Percentiles rank a stretch among this genome's conserved stretches.
These are phyloP conservation scores for Ictalurus furcatus DNA, from an alignment of 2,113 vertebrate genomes.

Conservation along the genomic window DNA sequence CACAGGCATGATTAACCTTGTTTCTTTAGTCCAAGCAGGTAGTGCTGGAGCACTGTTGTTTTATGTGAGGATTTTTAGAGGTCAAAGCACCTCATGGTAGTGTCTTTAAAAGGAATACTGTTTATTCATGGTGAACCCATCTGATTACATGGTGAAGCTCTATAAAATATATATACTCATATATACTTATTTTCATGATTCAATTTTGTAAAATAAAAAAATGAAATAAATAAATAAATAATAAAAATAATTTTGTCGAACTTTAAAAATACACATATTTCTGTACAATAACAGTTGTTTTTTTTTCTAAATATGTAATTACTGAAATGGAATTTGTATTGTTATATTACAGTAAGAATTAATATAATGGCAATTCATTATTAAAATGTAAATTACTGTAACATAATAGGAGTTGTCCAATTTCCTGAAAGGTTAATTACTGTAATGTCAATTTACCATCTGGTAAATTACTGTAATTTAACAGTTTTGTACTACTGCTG, in stretches of 20 bases:
- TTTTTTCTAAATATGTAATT: not conserved
- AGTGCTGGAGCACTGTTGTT: not conserved
- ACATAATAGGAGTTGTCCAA: not conserved
- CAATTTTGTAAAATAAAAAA: not conserved
- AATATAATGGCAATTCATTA: not conserved
- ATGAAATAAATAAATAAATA: not conserved
- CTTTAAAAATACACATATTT: not conserved
- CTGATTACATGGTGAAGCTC: not conserved
- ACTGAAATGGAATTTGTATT: not conserved
- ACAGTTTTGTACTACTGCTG: not conserved
- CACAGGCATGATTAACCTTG: not conserved
- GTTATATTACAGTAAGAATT: not conserved
- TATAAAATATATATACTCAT: not conserved
- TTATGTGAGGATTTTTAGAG: not conserved
- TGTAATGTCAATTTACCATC: slow-evolving; percentile 1
- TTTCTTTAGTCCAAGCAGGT: not conserved
- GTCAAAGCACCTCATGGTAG: not conserved
- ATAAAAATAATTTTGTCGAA: not conserved
- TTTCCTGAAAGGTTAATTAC: slow-evolving; percentile 19
- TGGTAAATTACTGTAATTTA: slow-evolving; percentile 17
- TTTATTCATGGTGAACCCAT: not conserved
- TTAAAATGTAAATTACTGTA: slow-evolving; percentile 8
- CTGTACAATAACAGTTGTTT: not conserved
- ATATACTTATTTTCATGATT: not conserved
- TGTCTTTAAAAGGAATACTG: not conserved